Base-by-base conservation (phyloP, 2,797 vertebrate genomes). In the Buceros bicornis region DNA sequence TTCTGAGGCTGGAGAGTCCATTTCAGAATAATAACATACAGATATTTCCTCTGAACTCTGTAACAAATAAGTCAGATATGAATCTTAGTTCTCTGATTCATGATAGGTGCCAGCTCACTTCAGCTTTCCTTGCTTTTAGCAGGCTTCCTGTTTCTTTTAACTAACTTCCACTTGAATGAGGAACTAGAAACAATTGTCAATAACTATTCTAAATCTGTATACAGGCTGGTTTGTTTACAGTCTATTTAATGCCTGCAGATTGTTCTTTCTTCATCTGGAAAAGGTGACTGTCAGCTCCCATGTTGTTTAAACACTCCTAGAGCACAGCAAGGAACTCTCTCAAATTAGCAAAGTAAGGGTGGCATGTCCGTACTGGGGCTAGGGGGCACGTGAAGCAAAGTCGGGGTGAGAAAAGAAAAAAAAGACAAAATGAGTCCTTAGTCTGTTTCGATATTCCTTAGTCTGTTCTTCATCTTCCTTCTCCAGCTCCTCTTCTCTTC, bases 111-210 rank as follows among this genome's bases (percentile, higher is more conserved):
- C 72, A 76, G 28, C 14, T 76, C 62, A 31, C 37, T 93, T 90
- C 43, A 66, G 53, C 35, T 94, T 95, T 94, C 93, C 88, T 93
- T 93, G 88, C 70, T 95, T 95, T 92, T 92, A 89, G 40, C 90
- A 94, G 92, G 31, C 83, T 96, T 97, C 95, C 94, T 96, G 93
- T 91, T 96, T 87, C 77, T 94, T 95, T 84, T 82, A 82, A 94
- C 87, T 89, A 76, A 29, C 13, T 91, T 82, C 73, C 58, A 87
- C 51, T 89, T 94, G 58, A 76, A 69, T 73, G 25, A 79, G 70
- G 54, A 90, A 70, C 70, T 64, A 77, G 58, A 84, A 95, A 95
- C 96, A 96, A 95, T 90, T 91, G 93, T 83, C 89, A 90, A 33
- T 94, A 84, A 76, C 54, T 74, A 5, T 92, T 86, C 48, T 95